phyloP scores from a whole-genome alignment of 2,113 vertebrate genomes.

The Onychostoma macrolepis region DNA sequence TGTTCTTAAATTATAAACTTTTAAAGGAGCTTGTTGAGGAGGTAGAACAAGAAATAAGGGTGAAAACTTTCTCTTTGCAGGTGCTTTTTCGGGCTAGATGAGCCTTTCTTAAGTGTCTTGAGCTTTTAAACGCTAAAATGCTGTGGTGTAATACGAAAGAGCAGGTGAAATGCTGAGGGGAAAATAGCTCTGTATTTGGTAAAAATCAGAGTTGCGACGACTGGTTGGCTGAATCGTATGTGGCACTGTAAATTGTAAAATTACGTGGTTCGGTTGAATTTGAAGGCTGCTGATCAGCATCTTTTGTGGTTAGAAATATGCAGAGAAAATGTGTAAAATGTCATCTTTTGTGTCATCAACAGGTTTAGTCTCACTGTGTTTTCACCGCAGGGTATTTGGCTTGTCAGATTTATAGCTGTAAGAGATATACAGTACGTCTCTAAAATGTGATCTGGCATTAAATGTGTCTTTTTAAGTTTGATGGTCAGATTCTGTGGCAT shows the following conservation, averaged over 20 bases:
- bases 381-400: not conserved
- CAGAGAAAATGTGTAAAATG: not conserved
- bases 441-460: not conserved
- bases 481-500: not conserved
- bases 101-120: not conserved
- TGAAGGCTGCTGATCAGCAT: not conserved
- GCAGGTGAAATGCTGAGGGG: not conserved
- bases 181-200: not conserved
- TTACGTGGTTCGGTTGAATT: not conserved
- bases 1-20: not conserved
- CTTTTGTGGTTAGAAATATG: not conserved
- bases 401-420: constrained; percentile 4
- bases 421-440: not conserved
- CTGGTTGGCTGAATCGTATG: not conserved
- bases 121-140: not conserved
- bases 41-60: not conserved
- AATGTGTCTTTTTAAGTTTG: not conserved
- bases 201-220: not conserved
- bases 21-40: not conserved
- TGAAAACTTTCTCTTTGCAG: not conserved
- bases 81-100: not conserved
- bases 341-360: not conserved
- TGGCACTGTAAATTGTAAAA: not conserved
- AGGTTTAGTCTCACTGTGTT: not conserved
- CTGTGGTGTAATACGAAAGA: not conserved